Conservation (phyloP, 1,140 invertebrate genomes). For the Drosophila sechellia region DNA sequence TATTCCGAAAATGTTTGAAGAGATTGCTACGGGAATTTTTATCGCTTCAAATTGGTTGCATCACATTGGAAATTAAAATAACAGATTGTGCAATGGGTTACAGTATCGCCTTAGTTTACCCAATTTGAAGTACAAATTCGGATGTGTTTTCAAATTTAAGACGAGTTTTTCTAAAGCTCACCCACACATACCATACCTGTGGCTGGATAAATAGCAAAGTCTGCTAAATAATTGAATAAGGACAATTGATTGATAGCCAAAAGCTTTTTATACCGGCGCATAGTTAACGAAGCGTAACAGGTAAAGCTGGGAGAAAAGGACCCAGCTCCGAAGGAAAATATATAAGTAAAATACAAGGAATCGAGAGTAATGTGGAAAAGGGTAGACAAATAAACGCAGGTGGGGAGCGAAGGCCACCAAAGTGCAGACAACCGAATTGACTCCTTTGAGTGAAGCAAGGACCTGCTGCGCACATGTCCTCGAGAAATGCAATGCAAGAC, state of each 20-base stretch:
- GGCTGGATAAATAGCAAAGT: conserved; percentile 44
- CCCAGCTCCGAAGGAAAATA: too few relatives aligned
- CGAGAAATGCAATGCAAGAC: conserved; percentile 42
- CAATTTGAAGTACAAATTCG: not conserved
- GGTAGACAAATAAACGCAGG: not conserved
- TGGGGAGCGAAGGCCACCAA: not conserved
- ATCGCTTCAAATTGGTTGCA: conserved; percentile 17
- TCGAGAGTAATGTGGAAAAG: not conserved
- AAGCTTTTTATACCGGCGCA: conserved; percentile 73
- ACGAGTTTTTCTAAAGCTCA: not conserved
- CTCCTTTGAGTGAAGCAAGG: conserved; percentile 28
- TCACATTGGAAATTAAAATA: not conserved
- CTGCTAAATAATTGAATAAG: conserved; percentile 66
- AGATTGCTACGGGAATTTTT: conserved; percentile 20
- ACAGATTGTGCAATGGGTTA: too few relatives aligned
- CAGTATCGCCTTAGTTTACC: too few relatives aligned
- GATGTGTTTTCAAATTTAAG: not conserved
- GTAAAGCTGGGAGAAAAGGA: conserved; percentile 19
- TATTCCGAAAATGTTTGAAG: conserved; percentile 33
- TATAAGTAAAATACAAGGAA: too few relatives aligned
- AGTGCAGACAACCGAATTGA: conserved; percentile 50
- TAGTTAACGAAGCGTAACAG: conserved; percentile 80
- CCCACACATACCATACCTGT: conserved; percentile 7
- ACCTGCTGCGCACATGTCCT: conserved; percentile 30
- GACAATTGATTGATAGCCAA: conserved; percentile 77